phyloP scores from a whole-genome alignment of 2,797 vertebrate species.

The Rhodeus uyekii region DNA sequence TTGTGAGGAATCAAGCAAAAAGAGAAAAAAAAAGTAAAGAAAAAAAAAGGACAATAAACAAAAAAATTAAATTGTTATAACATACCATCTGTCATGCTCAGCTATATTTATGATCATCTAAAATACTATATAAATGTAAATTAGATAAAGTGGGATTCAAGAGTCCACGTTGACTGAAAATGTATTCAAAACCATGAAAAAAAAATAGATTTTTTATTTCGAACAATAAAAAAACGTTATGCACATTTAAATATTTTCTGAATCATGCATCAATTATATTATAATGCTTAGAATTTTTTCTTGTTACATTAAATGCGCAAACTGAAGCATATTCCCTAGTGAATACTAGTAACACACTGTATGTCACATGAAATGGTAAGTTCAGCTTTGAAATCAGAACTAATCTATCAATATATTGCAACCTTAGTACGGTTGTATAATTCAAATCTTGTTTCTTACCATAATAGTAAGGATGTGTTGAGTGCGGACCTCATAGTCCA shows the following conservation, averaged over 20 bases:
- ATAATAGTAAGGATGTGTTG: conserved; percentile 93
- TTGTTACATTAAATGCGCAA: neutral
- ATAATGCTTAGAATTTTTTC: neutral
- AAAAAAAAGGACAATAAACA: neutral
- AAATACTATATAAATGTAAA: neutral
- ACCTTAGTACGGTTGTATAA: neutral
- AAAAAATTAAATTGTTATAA: neutral
- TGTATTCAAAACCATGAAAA: neutral
- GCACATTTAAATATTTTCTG: neutral
- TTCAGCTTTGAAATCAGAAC: neutral
- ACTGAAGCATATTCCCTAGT: neutral
- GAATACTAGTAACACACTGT: neutral
- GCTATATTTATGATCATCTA: neutral
- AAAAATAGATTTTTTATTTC: neutral
- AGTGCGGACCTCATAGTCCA: conserved; percentile 89
- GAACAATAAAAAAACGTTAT: neutral
- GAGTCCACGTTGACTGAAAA: neutral
- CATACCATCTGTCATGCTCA: neutral
- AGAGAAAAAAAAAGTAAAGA: conserved; percentile 1
- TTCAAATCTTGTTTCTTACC: conserved; percentile 72
- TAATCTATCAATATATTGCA: neutral
- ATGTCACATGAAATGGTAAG: neutral
- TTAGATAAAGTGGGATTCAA: neutral
- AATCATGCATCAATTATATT: too few species aligned
- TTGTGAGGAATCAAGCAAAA: conserved; percentile 2